Conservation (phyloP, 2,797 vertebrate species). For the Taenioides sp. region DNA sequence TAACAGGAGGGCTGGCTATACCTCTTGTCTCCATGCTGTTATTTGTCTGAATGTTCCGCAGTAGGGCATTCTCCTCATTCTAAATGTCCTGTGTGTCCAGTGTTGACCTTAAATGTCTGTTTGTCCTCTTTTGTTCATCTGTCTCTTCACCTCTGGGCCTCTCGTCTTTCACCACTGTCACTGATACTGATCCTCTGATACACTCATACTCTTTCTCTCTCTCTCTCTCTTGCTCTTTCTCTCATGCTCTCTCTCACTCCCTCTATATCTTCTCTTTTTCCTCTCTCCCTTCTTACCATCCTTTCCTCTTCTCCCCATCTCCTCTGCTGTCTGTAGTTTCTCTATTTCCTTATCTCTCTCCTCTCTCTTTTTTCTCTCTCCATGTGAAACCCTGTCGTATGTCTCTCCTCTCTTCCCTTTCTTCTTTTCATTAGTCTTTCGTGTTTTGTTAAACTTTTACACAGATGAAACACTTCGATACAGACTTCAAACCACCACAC, state of each 20-base stretch:
- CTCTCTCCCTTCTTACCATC: neutral
- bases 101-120: slow-evolving; percentile 41
- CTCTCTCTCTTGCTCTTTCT: neutral
- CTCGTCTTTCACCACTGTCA: slow-evolving; percentile 65
- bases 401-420: neutral
- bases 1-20: too few species aligned
- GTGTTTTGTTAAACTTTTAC: slow-evolving; percentile 2
- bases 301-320: neutral
- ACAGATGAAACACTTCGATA: neutral
- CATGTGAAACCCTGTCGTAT: neutral
- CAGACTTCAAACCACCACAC: neutral
- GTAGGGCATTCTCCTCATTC: too few species aligned
- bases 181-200: slow-evolving; percentile 46
- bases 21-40: too few species aligned
- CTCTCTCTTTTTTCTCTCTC: neutral
- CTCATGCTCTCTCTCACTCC: neutral
- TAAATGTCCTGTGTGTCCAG: slow-evolving; percentile 4
- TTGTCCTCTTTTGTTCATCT: slow-evolving; percentile 29
- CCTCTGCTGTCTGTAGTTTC: too few species aligned
- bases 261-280: neutral
- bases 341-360: too few species aligned
- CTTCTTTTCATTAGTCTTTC: neutral
- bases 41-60: too few species aligned
- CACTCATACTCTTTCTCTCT: neutral
- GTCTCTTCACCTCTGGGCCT: slow-evolving; percentile 39